Conservation (phyloP, 1,140 invertebrate genomes). For the Bombus cullumanus region DNA sequence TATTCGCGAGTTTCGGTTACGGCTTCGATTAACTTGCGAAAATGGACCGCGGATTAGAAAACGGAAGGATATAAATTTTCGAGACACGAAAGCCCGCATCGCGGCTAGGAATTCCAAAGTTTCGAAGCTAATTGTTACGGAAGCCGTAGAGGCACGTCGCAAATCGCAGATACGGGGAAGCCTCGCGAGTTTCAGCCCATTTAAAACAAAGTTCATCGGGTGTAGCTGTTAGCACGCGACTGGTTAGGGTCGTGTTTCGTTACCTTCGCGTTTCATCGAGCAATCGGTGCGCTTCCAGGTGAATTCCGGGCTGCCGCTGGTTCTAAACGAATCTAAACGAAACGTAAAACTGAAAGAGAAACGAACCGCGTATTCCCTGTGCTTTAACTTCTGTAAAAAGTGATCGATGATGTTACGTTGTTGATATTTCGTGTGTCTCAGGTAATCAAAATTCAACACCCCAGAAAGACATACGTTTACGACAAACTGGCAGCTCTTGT, state of each 20-base stretch:
- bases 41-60: not conserved
- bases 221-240: constrained; percentile 65
- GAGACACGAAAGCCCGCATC: constrained; percentile 17
- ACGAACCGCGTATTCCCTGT: too few species aligned
- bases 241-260: constrained; percentile 55
- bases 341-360: too few species aligned
- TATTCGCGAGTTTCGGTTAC: not conserved
- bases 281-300: not conserved
- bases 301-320: not conserved
- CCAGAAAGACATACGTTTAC: constrained; percentile 76
- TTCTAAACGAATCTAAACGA: not conserved
- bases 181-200: constrained; percentile 57
- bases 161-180: constrained; percentile 51
- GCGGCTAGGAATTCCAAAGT: constrained; percentile 16
- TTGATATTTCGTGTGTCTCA: constrained; percentile 29
- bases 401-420: not conserved
- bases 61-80: constrained; percentile 16
- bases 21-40: not conserved
- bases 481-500: constrained; percentile 69
- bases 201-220: constrained; percentile 58
- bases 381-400: too few species aligned
- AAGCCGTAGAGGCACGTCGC: not conserved
- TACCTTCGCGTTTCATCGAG: constrained; percentile 15
- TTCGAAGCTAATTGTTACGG: constrained; percentile 35
- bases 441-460: constrained; percentile 75